Evolutionary conservation across 2,888 invertebrate genomes (phyloP).

Genomic region (Drosophila percnosoma): DNA sequence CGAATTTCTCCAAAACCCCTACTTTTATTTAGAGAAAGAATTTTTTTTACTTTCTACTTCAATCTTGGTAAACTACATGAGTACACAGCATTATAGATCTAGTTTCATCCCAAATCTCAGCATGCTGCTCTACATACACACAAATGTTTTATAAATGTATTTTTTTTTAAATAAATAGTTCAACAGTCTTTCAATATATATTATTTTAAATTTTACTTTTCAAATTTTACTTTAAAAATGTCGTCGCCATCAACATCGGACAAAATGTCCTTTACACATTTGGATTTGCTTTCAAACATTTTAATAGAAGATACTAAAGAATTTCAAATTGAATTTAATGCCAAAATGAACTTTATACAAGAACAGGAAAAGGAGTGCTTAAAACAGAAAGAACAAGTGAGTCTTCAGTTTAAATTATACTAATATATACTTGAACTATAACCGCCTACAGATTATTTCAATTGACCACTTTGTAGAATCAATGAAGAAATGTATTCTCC

Average conservation of each 20-base stretch:
- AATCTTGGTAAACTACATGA: background rate
- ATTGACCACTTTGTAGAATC: constrained; percentile 33
- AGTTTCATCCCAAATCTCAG: background rate
- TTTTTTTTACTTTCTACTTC: background rate
- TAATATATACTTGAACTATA: background rate
- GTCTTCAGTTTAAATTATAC: background rate
- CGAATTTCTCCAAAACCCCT: background rate
- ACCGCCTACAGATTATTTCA: constrained; percentile 24
- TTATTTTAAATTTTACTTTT: background rate
- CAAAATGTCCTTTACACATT: constrained; percentile 54
- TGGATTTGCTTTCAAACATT: constrained; percentile 54
- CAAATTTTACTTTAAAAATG: constrained; percentile 37
- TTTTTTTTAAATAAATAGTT: background rate
- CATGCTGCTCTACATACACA: background rate
- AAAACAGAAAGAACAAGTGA: constrained; percentile 46
- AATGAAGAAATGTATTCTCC: constrained; percentile 27
- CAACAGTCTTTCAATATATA: background rate
- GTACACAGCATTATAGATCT: background rate
- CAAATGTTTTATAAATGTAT: background rate
- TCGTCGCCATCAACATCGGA: constrained; percentile 19
- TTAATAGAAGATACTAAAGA: constrained; percentile 57
- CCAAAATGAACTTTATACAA: constrained; percentile 46
- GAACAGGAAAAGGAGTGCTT: constrained; percentile 45
- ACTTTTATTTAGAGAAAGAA: background rate
- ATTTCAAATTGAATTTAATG: constrained; percentile 49